Conservation (phyloP, 2,888 invertebrate genomes). For the Dendrolimus houi region DNA sequence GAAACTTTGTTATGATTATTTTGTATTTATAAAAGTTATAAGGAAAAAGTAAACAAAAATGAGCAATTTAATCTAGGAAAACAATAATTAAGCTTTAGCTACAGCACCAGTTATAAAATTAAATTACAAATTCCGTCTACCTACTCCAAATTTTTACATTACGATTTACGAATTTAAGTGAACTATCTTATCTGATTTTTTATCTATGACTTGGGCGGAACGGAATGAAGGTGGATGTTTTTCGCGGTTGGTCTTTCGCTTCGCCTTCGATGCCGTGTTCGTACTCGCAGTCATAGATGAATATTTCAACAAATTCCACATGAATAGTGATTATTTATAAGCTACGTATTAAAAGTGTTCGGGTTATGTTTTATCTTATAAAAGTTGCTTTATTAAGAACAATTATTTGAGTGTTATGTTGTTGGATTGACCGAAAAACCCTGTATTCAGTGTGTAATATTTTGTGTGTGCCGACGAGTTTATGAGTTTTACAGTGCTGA, state of each 20-base stretch:
- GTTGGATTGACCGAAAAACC: slow-evolving; percentile 39
- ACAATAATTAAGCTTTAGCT: no score
- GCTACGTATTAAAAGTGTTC: slow-evolving; percentile 33
- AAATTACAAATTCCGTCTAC: no score
- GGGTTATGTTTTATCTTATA: slow-evolving; percentile 43
- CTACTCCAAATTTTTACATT: no score
- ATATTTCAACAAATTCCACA: slow-evolving; percentile 48
- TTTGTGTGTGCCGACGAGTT: slow-evolving; percentile 55
- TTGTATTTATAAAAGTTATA: no score
- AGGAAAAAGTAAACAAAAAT: no score
- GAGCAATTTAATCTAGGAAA: no score
- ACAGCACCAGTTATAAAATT: no score
- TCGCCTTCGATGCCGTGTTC: slow-evolving; percentile 65
- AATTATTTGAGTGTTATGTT: slow-evolving; percentile 43
- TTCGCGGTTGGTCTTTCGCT: slow-evolving; percentile 60
- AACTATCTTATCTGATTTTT: slow-evolving; percentile 6
- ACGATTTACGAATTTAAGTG: not conserved
- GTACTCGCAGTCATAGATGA: slow-evolving; percentile 66
- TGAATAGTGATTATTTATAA: slow-evolving; percentile 53
- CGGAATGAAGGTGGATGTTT: slow-evolving; percentile 52
- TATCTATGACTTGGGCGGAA: slow-evolving; percentile 50
- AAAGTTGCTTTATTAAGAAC: slow-evolving; percentile 26
- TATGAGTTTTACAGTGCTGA: slow-evolving; percentile 52
- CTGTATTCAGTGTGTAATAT: slow-evolving; percentile 46
- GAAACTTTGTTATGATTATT: not conserved